Percentiles rank a stretch among this genome's conserved stretches.
These are phyloP conservation scores for Tetraneura akinire DNA, from an alignment of 1,140 invertebrate genomes.

Conservation along the genomic window DNA sequence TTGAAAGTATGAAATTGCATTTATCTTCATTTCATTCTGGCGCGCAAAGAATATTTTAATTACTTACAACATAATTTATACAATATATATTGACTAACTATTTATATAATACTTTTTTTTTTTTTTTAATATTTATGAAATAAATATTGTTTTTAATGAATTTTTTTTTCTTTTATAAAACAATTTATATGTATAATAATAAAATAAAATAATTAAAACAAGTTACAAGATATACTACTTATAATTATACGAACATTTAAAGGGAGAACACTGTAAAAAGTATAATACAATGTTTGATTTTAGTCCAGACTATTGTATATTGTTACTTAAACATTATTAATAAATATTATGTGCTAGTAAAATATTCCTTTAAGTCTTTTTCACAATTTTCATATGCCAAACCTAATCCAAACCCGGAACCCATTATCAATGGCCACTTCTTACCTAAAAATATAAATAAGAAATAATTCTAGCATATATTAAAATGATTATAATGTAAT, in stretches of 20 bases:
- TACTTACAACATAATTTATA: too few relatives aligned
- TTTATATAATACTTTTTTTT: too few relatives aligned
- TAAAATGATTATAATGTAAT: too few relatives aligned
- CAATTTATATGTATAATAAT: too few relatives aligned
- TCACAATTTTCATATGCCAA: constrained; percentile 53
- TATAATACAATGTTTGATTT: constrained; percentile 19
- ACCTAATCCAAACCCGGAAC: constrained; percentile 53
- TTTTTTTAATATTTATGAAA: too few relatives aligned
- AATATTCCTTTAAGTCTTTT: constrained; percentile 52
- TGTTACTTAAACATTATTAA: neutral
- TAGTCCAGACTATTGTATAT: neutral
- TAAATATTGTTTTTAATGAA: neutral
- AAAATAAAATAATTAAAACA: constrained; percentile 37
- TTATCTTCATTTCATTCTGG: neutral
- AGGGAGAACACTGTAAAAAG: neutral
- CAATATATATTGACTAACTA: too few relatives aligned
- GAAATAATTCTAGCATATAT: neutral
- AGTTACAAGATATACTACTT: constrained; percentile 30
- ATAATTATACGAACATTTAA: constrained; percentile 17
- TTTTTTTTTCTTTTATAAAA: neutral
- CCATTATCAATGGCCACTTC: constrained; percentile 52
- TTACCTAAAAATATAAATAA: constrained; percentile 44
- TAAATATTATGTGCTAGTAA: constrained; percentile 5
- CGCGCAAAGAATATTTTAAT: too few relatives aligned
- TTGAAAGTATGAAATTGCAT: constrained; percentile 4